Base-by-base conservation (phyloP, 2,888 invertebrate genomes). In the Ectemnius continuus region DNA sequence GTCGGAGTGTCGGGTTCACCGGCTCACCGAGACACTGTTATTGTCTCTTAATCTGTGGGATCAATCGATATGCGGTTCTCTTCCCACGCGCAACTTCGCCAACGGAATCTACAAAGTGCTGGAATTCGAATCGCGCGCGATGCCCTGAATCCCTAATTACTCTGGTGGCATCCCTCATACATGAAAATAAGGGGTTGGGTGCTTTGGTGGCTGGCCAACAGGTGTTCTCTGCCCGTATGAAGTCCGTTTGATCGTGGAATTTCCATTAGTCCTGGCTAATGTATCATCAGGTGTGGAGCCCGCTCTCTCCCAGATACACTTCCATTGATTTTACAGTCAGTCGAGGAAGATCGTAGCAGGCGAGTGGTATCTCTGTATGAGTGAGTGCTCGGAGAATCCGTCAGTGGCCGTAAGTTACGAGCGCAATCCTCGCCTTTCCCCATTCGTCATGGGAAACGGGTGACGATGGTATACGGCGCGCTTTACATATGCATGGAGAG, bases 401-500 rank as follows among this genome's bases (percentile, higher is more conserved):
- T 74, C 76, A 73, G 72, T 70, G 61, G 36, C 66, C 64, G 79
- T 62, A 68, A 82, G 74, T 80, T 75, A 75, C 79, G 73, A 74
- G 63, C 72, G 72, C 62, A 60, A 75, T 61, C 61, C 77, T 78
- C 62, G 83, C 81, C 79, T 78, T 80, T 82, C 78, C 79, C 81
- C 78, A 73, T 82, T 81, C 81, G 82, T 83, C 82, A 80, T 81
- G 84, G 83, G 80, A 81, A 81, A 36, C 36, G 36, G 80, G 78
- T 82, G 78, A 71, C 70, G 69, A 69, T 68, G 60, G 69, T 65
- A 47, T 58, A 67, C 52, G n/a, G 16, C 52, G 58, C 70, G 82
- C 67, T 85, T 84, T 85, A 81, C 84, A 85, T 84, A 81, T 84
- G 82, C 83, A 82, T 84, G 81, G 85, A 82, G 84, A 86, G 86